Conservation (phyloP, 2,888 invertebrate genomes). For the Eucera pruinosa region DNA sequence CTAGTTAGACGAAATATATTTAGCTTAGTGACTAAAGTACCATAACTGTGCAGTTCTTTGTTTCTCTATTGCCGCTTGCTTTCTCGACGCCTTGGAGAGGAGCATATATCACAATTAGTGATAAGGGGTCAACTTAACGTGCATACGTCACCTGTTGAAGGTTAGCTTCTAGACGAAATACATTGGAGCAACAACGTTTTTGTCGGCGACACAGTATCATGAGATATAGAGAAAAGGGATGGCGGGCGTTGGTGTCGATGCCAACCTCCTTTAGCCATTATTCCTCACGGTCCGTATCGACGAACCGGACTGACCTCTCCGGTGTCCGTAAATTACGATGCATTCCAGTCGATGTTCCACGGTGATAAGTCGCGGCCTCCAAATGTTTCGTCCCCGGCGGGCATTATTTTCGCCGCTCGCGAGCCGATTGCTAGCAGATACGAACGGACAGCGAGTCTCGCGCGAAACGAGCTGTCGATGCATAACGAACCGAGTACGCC, state of each 20-base stretch:
- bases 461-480: conserved; percentile 44
- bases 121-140: too few relatives aligned
- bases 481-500: conserved; percentile 21
- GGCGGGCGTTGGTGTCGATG: conserved; percentile 17
- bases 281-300: conserved; percentile 25
- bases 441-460: conserved; percentile 18
- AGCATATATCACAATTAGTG: too few relatives aligned
- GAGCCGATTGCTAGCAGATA: conserved; percentile 39
- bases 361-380: conserved; percentile 63
- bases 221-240: too few relatives aligned
- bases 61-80: too few relatives aligned
- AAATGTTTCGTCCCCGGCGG: conserved; percentile 61
- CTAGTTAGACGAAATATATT: too few relatives aligned
- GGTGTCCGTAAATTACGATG: conserved; percentile 56
- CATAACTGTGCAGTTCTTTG: too few relatives aligned
- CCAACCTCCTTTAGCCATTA: conserved; percentile 22
- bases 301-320: conserved; percentile 50
- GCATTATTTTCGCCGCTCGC: conserved; percentile 56
- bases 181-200: too few relatives aligned
- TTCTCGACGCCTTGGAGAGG: too few relatives aligned
- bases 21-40: too few relatives aligned
- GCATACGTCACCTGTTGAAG: too few relatives aligned
- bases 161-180: too few relatives aligned
- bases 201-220: too few relatives aligned
- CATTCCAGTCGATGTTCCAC: conserved; percentile 59